Evolutionary conservation across 1,140 invertebrate genomes (phyloP), one percentile per base, ranked within the genome.

Genomic region (Phocides pigmalion): DNA sequence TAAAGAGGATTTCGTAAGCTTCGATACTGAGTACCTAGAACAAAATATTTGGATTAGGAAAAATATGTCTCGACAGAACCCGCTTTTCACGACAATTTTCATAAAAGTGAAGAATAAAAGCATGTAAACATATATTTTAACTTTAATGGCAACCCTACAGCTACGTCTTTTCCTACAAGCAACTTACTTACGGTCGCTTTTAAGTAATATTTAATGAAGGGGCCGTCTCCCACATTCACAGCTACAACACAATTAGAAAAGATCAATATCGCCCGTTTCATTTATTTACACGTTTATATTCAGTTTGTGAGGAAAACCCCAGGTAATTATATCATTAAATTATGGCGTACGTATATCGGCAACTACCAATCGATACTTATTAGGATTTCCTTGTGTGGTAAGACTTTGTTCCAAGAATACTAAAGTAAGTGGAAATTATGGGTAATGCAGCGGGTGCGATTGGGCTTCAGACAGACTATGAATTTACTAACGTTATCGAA

Each of bases 181-280:
- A 85, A 81, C 80, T 82, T 78, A 84, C 74, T 87, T 84, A 79
- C 79, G 70, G 72, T 50, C 68, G 75, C 68, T 79, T 75, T 79
- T 70, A 74, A 82, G 73, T 73, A 89, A 87, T 89, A 89, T 87
- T 89, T 87, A 82, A 89, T 89, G 84, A 81, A 71, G 61, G 67
- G 69, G 64, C 77, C 62, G 74, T 64, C 69, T 66, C 35, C 73
- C 76, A 78, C 80, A 73, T 79, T 78, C 61, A 75, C 72, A 68
- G 73, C 66, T 73, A 74, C 69, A 79, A 79, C 69, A 81, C 77
- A 87, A 87, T 87, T 89, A 87, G 80, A 85, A 85, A 79, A 84
- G 80, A 89, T 89, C 87, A 84, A 89, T 89, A 87, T 66, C 66
- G 63, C 46, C 73, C 65, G 28, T 71, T 66, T 81, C 74, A 81